These are phyloP conservation scores for Vespertilio murinus DNA, from an alignment of 2,797 vertebrate species.

Conservation along the genomic window DNA sequence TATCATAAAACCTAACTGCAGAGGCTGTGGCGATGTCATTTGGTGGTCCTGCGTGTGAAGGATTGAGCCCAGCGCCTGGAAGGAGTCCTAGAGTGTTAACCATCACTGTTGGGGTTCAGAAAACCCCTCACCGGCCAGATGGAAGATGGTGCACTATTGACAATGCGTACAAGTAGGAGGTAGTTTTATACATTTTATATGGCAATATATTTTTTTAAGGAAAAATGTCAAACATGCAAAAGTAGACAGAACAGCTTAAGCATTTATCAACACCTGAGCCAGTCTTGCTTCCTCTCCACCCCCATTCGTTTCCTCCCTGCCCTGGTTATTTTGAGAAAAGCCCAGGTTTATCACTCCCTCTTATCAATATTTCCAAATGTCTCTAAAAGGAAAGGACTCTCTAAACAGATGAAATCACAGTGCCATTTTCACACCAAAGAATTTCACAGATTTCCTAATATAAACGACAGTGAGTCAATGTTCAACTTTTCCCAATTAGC, in stretches of 20 bases:
- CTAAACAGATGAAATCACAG: not conserved
- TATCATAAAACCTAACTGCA: not conserved
- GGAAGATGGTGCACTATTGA: not conserved
- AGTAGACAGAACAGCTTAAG: not conserved
- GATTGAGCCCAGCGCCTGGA: not conserved
- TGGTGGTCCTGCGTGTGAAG: not conserved
- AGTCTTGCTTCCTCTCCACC: not conserved
- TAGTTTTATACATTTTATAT: not conserved
- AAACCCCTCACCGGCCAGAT: not conserved
- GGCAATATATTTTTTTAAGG: not conserved
- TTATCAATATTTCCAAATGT: not conserved
- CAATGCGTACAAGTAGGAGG: not conserved
- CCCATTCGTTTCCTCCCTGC: not conserved
- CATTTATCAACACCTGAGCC: not conserved
- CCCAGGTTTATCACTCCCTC: not conserved
- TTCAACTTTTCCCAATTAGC: not conserved
- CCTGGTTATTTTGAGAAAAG: not conserved
- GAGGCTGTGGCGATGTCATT: not conserved
- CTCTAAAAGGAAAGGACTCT: not conserved
- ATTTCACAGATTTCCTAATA: not conserved
- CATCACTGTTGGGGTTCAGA: not conserved
- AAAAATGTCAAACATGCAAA: not conserved
- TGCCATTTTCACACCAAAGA: not conserved
- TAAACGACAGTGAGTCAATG: not conserved
- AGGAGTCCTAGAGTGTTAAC: not conserved